Percentiles rank a stretch among this genome's conserved stretches.
Evolutionary conservation across 2,888 invertebrate species (phyloP).

Genomic region (Cheilosia grossa): DNA sequence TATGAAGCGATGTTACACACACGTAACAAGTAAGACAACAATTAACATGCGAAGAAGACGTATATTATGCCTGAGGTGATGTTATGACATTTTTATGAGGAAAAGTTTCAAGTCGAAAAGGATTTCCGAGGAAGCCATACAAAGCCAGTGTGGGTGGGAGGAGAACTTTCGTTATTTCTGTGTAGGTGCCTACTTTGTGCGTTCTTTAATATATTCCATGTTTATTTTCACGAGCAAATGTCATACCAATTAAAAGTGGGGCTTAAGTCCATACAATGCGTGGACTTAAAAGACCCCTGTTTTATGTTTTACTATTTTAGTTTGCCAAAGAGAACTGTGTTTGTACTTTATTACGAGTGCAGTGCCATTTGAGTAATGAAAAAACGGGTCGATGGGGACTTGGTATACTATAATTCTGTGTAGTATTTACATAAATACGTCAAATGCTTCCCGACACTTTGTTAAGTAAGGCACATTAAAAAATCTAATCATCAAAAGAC

Average conservation of each 20-base stretch:
- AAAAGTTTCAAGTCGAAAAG: constrained; percentile 60
- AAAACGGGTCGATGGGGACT: background rate
- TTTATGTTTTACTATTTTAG: background rate
- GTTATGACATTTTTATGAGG: constrained; percentile 68
- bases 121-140: constrained; percentile 17
- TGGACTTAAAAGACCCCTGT: background rate
- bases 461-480: too few species aligned
- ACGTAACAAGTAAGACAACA: constrained; percentile 57
- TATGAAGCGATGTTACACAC: constrained; percentile 25
- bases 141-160: background rate
- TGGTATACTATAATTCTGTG: background rate
- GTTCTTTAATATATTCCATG: background rate
- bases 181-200: constrained; percentile 1
- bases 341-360: background rate
- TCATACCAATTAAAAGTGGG: constrained; percentile 14
- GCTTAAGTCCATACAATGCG: constrained; percentile 5
- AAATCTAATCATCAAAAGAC: too few species aligned
- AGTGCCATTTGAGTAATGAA: background rate
- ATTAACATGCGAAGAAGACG: constrained; percentile 54
- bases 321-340: constrained; percentile 6
- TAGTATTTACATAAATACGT: background rate
- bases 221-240: constrained; percentile 9
- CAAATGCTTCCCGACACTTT: background rate
- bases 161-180: constrained; percentile 2
- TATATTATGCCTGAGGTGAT: constrained; percentile 59